phyloP scores from a whole-genome alignment of 2,797 vertebrate species.

The Rachycentron canadum region DNA sequence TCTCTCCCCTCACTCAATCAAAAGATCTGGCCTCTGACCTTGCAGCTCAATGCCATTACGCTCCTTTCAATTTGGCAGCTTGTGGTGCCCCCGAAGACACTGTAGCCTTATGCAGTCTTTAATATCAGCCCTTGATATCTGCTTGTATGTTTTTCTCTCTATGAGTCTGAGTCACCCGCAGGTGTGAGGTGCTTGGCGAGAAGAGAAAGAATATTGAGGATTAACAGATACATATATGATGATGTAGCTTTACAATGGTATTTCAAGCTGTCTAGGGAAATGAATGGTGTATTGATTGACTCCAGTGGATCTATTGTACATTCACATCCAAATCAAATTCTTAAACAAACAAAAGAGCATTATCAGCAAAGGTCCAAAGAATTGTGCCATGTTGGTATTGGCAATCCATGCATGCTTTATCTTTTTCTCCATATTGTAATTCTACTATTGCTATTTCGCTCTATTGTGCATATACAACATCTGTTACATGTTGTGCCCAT shows the following conservation, averaged over 20 bases:
- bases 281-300: constrained; percentile 41
- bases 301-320: constrained; percentile 13
- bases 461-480: not conserved
- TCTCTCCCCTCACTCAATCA: constrained; percentile 57
- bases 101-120: constrained; percentile 8
- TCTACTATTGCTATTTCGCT: not conserved
- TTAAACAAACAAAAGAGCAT: not conserved
- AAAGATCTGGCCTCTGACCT: constrained; percentile 75
- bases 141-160: constrained; percentile 20
- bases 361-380: constrained; percentile 2
- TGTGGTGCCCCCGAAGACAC: constrained; percentile 39
- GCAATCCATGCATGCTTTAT: not conserved
- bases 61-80: constrained; percentile 61
- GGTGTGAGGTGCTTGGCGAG: constrained; percentile 5
- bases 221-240: constrained; percentile 1
- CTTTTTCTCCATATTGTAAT: not conserved
- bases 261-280: constrained; percentile 26
- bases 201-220: not conserved
- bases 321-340: constrained; percentile 11
- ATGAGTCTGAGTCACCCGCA: constrained; percentile 21
- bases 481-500: not conserved
- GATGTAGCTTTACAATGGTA: constrained; percentile 11
- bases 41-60: constrained; percentile 70
- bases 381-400: not conserved
- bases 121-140: constrained; percentile 27